These are phyloP conservation scores for Mus musculus DNA, from an alignment of 2,113 vertebrate species.

Conservation along the genomic window GRCm39 chr3:99989001-99989500, in stretches of 20 bases:
- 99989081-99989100: neutral
- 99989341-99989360: slow-evolving; percentile 67
- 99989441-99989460: slow-evolving; percentile 91
- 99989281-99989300: slow-evolving; percentile 10
- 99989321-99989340: slow-evolving; percentile 86
- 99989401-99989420: slow-evolving; percentile 54
- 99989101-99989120: neutral
- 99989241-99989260: neutral
- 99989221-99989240: neutral
- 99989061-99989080: neutral
- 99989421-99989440: slow-evolving; percentile 75
- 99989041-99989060: neutral
- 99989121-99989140: neutral
- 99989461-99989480: neutral
- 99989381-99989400: slow-evolving; percentile 65
- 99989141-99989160: neutral
- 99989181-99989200: neutral
- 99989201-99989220: neutral
- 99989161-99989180: neutral
- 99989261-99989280: neutral
- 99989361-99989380: slow-evolving; percentile 37
- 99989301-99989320: slow-evolving; percentile 91
- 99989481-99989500: slow-evolving; percentile 21
- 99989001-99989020: neutral
- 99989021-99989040: neutral